Conservation (phyloP, 2,797 vertebrate genomes). For the Cryptoprocta ferox region DNA sequence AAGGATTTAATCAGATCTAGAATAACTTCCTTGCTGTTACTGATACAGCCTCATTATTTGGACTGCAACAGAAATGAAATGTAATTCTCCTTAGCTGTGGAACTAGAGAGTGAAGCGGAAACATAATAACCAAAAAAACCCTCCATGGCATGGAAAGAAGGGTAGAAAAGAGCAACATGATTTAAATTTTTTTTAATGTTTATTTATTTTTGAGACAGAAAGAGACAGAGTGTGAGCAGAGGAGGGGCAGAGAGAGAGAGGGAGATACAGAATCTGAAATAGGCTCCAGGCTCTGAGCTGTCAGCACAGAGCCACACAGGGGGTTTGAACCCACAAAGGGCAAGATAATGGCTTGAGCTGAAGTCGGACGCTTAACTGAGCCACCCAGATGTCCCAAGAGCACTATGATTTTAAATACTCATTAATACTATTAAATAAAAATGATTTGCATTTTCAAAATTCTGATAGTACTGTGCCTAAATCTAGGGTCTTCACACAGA, state of each 20-base stretch:
- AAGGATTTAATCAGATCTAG: slow-evolving; percentile 64
- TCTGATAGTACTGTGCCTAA: background rate
- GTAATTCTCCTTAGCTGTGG: background rate
- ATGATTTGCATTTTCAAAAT: slow-evolving; percentile 26
- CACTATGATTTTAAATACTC: slow-evolving; percentile 33
- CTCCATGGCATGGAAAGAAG: background rate
- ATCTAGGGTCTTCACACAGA: background rate
- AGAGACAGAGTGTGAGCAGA: too few relatives aligned
- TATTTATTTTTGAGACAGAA: too few relatives aligned
- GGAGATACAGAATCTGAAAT: too few relatives aligned
- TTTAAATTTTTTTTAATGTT: background rate
- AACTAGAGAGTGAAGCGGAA: slow-evolving; percentile 23
- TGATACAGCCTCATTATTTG: slow-evolving; percentile 65
- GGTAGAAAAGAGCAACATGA: background rate
- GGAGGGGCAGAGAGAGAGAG: too few relatives aligned
- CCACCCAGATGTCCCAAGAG: background rate
- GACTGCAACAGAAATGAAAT: slow-evolving; percentile 53
- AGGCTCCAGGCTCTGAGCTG: too few relatives aligned
- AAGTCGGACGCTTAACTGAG: too few relatives aligned
- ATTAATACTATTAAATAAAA: slow-evolving; percentile 61
- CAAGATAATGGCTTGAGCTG: too few relatives aligned
- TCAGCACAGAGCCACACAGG: too few relatives aligned
- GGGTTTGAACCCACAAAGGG: too few relatives aligned
- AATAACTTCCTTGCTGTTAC: slow-evolving; percentile 42
- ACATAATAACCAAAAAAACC: background rate